Evolutionary conservation across 2,797 vertebrate species (phyloP).

Genomic region (Eidolon dupreanum): DNA sequence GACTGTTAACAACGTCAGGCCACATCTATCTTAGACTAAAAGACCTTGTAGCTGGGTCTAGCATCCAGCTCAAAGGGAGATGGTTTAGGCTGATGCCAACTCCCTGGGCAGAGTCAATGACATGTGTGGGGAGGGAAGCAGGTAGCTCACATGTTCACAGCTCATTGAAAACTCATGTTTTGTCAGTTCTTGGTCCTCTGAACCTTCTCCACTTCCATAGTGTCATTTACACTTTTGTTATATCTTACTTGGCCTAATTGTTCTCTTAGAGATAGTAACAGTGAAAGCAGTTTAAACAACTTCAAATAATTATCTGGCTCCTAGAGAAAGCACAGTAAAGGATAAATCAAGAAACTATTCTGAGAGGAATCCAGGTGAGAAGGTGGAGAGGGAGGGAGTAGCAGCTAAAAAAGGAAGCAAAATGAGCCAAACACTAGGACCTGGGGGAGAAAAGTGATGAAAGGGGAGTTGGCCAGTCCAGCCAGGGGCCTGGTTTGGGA

Average conservation of each 20-base stretch:
- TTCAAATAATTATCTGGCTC: neutral
- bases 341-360: neutral
- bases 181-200: neutral
- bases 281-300: neutral
- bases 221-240: constrained; percentile 19
- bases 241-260: neutral
- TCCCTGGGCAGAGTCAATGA: neutral
- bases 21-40: neutral
- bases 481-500: neutral
- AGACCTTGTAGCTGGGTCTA: neutral
- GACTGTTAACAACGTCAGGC: neutral
- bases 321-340: constrained; percentile 30
- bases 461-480: neutral
- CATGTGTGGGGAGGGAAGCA: neutral
- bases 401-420: neutral
- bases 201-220: neutral
- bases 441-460: neutral
- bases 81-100: neutral
- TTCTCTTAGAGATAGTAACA: constrained; percentile 22
- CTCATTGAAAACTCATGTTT: neutral
- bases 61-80: neutral
- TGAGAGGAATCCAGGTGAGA: neutral
- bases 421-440: neutral
- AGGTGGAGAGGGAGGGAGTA: neutral
- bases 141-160: neutral